Conservation (phyloP, 2,797 vertebrate genomes). For the Eidolon dupreanum region DNA sequence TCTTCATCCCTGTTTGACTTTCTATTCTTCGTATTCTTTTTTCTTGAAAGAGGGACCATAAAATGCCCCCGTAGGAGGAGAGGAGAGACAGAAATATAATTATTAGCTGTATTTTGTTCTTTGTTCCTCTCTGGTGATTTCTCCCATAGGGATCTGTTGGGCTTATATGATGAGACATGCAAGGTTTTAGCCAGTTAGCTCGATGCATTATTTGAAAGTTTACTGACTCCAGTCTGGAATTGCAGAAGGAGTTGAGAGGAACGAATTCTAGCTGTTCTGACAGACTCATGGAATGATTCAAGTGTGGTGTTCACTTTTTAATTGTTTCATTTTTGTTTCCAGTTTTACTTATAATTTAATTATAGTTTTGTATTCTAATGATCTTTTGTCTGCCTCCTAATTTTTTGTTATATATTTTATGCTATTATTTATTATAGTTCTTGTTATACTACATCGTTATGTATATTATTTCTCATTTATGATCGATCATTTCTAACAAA, state of each 20-base stretch:
- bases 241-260: not conserved
- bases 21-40: not conserved
- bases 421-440: not conserved
- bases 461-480: not conserved
- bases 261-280: not conserved
- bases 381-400: not conserved
- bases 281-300: not conserved
- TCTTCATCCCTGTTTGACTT: not conserved
- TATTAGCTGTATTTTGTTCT: not conserved
- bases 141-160: not conserved
- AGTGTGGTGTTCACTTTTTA: not conserved
- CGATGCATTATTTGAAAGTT: not conserved
- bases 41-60: not conserved
- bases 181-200: not conserved
- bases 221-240: not conserved
- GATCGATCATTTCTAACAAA: not conserved
- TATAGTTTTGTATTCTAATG: not conserved
- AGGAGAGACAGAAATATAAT: not conserved
- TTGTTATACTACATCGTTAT: not conserved
- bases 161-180: not conserved
- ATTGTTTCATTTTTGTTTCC: not conserved
- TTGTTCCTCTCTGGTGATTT: not conserved
- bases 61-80: not conserved
- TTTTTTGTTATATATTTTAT: not conserved
- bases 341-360: conserved; percentile 25